Evolutionary conservation across 2,113 vertebrate species (phyloP), one percentile per base, ranked within the genome.

Genomic region (Pterophyllum scalare): DNA sequence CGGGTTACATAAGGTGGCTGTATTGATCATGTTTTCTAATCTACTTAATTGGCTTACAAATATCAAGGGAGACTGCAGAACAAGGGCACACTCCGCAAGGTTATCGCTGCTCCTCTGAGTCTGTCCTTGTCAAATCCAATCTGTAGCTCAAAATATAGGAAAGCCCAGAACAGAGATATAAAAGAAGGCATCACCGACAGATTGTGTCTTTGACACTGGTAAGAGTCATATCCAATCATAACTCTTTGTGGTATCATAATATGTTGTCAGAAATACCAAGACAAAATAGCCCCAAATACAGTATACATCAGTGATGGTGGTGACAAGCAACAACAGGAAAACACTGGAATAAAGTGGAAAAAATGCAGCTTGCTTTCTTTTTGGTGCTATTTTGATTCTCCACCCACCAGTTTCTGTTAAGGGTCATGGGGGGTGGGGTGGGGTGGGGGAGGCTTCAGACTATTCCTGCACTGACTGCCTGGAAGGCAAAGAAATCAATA

Each of bases 1-100:
- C 28, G 35, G 64, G 62, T 19, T 82, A 35, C 80, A 72, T 64
- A 28, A 77, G 82, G 75, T 70, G 76, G 33, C 28, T 57, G 52
- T 86, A 88, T 90, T 78, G 88, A 93, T 92, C 79, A 82, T 54
- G 28, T 49, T 70, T 86, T 89, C 76, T 92, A 88, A 92, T 91
- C 75, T 67, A 38, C 54, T 77, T 89, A 90, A 94, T 92, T 92
- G 87, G 79, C 60, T 91, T 79, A 82, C 82, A 89, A 65, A 91
- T 88, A 88, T 85, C 77, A 82, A 87, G 78, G 74, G 78, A 74
- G 74, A 49, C 85, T 75, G 49, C 76, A 89, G 65, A 87, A 84
- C 82, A 87, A 85, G 87, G 85, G 22, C 79, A 59, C 11, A 15
- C 79, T 87, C 60, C 33, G 38, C 81, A 80, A 62, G 11, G 61